These are phyloP conservation scores for Antheraea mylitta DNA, from an alignment of 1,140 invertebrate genomes.

Conservation along the genomic window DNA sequence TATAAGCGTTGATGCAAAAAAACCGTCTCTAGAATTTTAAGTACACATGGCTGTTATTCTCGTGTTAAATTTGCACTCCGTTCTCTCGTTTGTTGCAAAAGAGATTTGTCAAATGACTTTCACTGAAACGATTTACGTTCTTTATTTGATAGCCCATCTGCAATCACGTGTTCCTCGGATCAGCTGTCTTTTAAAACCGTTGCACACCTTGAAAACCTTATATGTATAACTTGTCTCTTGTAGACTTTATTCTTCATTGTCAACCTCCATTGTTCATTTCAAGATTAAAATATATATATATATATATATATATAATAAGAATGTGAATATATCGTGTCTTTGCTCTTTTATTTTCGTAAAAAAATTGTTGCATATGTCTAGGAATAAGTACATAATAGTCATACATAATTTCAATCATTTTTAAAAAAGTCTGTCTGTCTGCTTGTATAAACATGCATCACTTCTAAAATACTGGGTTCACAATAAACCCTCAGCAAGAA, in stretches of 20 bases:
- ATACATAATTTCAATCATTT: too few relatives aligned
- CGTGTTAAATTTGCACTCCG: background rate
- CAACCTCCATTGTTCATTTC: too few relatives aligned
- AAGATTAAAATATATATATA: too few relatives aligned
- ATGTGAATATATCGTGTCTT: too few relatives aligned
- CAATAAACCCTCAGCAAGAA: too few relatives aligned
- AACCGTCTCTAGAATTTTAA: background rate
- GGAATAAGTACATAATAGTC: too few relatives aligned
- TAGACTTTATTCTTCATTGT: background rate
- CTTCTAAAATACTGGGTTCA: too few relatives aligned
- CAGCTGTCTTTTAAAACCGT: constrained; percentile 15
- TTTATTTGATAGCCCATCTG: background rate
- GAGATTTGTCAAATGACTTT: background rate
- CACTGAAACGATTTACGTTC: constrained; percentile 8
- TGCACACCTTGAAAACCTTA: background rate
- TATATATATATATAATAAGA: too few relatives aligned
- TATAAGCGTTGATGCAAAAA: background rate
- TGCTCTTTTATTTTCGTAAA: too few relatives aligned
- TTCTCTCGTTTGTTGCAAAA: background rate
- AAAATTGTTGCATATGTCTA: too few relatives aligned
- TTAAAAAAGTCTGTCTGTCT: too few relatives aligned
- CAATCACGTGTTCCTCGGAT: constrained; percentile 3
- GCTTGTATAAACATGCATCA: too few relatives aligned
- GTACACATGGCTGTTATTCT: background rate
- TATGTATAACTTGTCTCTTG: background rate